Evolutionary conservation across 2,888 invertebrate genomes (phyloP), one percentile per base, ranked within the genome.

Genomic region (Drosophila vallismaia): DNA sequence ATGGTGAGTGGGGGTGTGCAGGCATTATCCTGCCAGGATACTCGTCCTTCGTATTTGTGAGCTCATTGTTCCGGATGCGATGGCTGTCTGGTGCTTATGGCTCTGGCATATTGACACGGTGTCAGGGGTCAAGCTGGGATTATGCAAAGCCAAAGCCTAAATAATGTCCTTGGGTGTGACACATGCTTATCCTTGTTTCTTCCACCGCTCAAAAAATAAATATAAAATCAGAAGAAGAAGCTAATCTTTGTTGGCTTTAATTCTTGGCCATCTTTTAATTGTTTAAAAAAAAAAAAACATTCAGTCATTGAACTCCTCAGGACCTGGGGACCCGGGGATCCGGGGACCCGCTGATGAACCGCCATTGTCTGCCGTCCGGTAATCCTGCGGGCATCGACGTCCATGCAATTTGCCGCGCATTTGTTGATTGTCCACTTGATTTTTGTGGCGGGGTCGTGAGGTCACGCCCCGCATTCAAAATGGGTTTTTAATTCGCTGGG

Each of bases 21-120:
- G 29, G 29, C n/a, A 2, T 1, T 3, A 26, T 26, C 1, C 46
- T 31, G 33, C 10, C 49, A n/a, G 36, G 36, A n/a, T 5, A n/a
- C 36, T 5, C 36, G 6, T 28, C 2, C 36, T 12, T n/a, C n/a
- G n/a, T 62, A 55, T 45, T 56, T 59, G 57, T 36, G 36, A 12
- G 77, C 70, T 74, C 63, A 74, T 77, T 77, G 77, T 79, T 69
- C 62, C 66, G 71, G 70, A 75, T 64, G 48, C 54, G 60, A 56
- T 55, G 14, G 54, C 57, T 62, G 42, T 56, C 63, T 60, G 63
- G 74, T 77, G 76, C 75, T 74, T 76, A 69, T 80, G 75, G 57
- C 71, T 58, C 36, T 66, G 53, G 55, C 55, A 62, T 48, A 44
- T 14, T 63, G 60, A 62, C 60, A 28, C 28, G 28, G 28, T 6